Evolutionary conservation across 2,888 invertebrate species (phyloP).

Genomic region (Nephrocerus scutellatus): DNA sequence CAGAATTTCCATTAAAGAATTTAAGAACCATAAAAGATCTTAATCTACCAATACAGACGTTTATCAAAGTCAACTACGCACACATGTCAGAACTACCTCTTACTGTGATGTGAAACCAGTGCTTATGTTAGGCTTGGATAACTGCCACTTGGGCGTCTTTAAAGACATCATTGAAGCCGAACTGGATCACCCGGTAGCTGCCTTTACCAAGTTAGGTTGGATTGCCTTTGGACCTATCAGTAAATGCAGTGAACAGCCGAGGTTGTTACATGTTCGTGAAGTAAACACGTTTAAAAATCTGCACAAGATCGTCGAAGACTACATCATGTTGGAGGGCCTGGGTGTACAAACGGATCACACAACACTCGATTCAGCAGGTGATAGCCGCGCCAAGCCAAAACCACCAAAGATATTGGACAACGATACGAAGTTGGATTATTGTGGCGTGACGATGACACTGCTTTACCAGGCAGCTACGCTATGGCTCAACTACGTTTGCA

Average conservation of each 20-base stretch:
- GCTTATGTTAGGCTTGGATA: slow-evolving; percentile 7
- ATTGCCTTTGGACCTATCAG: not conserved
- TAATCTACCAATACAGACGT: slow-evolving; percentile 7
- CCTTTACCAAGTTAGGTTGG: slow-evolving; percentile 1
- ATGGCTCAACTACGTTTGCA: not conserved
- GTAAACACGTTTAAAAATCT: not conserved
- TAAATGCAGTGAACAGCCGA: no score
- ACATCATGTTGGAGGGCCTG: not conserved
- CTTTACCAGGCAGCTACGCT: not conserved
- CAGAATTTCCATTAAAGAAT: slow-evolving; percentile 11
- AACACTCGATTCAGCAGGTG: not conserved
- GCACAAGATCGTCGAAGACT: not conserved
- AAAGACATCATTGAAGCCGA: not conserved
- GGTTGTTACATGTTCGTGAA: no score
- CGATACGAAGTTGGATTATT: not conserved
- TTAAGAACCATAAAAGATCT: slow-evolving; percentile 10
- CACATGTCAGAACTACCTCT: slow-evolving; percentile 5
- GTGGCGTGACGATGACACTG: not conserved
- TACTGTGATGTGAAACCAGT: slow-evolving; percentile 2
- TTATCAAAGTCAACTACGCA: not conserved
- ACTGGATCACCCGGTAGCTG: not conserved
- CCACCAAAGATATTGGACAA: not conserved
- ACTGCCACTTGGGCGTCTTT: not conserved
- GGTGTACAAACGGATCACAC: not conserved
- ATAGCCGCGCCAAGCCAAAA: not conserved